phyloP scores from a whole-genome alignment of 2,113 vertebrate species.

The Sus scrofa region DNA sequence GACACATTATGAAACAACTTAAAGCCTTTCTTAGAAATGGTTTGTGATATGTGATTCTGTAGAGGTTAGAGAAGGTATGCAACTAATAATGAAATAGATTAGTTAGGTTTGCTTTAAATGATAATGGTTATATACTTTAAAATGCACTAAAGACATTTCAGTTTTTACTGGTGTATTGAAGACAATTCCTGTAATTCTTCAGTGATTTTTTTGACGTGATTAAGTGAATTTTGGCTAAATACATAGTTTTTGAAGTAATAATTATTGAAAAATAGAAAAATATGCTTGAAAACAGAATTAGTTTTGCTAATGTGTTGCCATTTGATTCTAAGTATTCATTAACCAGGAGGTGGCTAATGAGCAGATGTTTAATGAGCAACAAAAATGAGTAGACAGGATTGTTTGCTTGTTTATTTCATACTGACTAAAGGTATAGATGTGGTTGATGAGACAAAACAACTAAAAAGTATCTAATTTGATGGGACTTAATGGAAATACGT shows the following conservation, averaged over 20 bases:
- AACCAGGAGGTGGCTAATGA: slow-evolving; percentile 78
- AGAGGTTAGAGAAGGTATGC: neutral
- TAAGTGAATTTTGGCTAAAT: slow-evolving; percentile 17
- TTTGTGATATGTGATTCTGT: neutral
- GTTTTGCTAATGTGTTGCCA: slow-evolving; percentile 63
- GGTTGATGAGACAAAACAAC: neutral
- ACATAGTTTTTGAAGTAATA: slow-evolving; percentile 9
- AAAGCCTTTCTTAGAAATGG: neutral
- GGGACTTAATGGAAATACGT: neutral
- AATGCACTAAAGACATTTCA: neutral
- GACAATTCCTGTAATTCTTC: neutral
- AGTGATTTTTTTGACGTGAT: slow-evolving; percentile 21
- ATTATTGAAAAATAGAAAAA: slow-evolving; percentile 56
- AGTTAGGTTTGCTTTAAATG: slow-evolving; percentile 33
- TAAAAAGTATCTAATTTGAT: neutral
- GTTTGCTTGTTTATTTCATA: slow-evolving; percentile 54
- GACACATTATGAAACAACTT: neutral
- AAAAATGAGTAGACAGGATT: slow-evolving; percentile 56
- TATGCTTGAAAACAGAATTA: slow-evolving; percentile 51
- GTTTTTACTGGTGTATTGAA: slow-evolving; percentile 38
- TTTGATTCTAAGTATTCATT: slow-evolving; percentile 72
- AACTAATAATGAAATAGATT: neutral
- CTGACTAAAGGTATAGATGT: slow-evolving; percentile 16
- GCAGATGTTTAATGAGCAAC: slow-evolving; percentile 74
- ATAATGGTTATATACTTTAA: neutral